Evolutionary conservation across 2,888 invertebrate species (phyloP), one percentile per base, ranked within the genome.

Genomic region (Nemoura dubitans): DNA sequence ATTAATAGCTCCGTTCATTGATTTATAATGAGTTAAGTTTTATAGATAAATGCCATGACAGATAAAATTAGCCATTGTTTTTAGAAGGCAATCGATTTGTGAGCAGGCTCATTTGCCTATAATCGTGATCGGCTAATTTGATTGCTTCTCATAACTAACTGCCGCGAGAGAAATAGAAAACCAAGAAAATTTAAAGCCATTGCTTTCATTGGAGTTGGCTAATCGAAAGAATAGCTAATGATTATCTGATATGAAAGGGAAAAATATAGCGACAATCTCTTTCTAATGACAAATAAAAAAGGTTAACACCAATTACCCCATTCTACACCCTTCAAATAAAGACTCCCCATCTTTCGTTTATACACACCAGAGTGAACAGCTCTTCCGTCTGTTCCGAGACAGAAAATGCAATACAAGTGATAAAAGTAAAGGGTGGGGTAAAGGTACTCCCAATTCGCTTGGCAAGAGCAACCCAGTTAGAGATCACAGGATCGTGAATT

Each of bases 41-140:
- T 14, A 59, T 59, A 59, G 59, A 59, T 7, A 59, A 59, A 59
- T 59, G 59, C 14, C 59, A 59, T 16, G 59, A 59, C 21, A 21
- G 59, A 59, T 59, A 59, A 59, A 59, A 59, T 59, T 59, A 59
- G 59, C 59, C 14, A 59, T 59, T 59, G 59, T 59, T 59, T 59
- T 59, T 59, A 10, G 16, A 21, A 1, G 21, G 59, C 36, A 21
- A 59, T 59, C 59, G 59, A 59, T 59, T 16, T 59, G 59, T 21
- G 59, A 7, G 14, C 59, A 1, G 2, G 59, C 21, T 59, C 36
- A 36, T 36, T 36, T 36, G 3, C 3, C 36, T 36, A 36, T n/a
- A n/a, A n/a, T n/a, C 36, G 36, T 36, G 36, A 36, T 36, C 59
- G 59, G 2, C 59, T 59, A 59, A 59, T 59, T 59, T 59, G 59